Conservation (phyloP, 2,888 invertebrate species). For the Stenurella melanura region DNA sequence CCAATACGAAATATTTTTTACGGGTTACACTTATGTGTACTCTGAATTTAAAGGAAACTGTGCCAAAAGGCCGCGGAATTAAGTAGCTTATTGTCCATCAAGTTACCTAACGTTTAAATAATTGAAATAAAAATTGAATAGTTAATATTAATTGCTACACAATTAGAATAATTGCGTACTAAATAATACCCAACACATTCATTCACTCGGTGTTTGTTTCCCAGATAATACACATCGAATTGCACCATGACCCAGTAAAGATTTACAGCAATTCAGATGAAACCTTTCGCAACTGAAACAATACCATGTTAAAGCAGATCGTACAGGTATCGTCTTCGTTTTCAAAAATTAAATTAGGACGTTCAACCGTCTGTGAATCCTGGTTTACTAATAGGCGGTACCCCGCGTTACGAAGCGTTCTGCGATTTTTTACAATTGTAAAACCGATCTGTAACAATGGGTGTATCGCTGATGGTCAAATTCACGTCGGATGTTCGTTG, state of each 20-base stretch:
- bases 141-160: constrained; percentile 29
- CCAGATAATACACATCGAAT: constrained; percentile 51
- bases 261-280: constrained; percentile 48
- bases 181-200: constrained; percentile 27
- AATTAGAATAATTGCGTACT: constrained; percentile 40
- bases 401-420: constrained; percentile 8
- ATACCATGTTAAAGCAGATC: constrained; percentile 39
- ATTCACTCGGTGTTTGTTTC: constrained; percentile 41
- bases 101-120: background rate
- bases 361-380: constrained; percentile 65
- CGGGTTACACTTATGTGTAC: background rate
- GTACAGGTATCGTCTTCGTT: constrained; percentile 53
- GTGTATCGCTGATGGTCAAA: constrained; percentile 48
- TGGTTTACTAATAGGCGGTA: constrained; percentile 45
- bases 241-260: constrained; percentile 51
- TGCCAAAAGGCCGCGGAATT: too few relatives aligned
- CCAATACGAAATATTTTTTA: too few relatives aligned
- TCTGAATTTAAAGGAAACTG: too few relatives aligned
- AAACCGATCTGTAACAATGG: constrained; percentile 56
- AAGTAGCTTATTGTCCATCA: too few relatives aligned
- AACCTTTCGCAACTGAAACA: constrained; percentile 50
- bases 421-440: constrained; percentile 44
- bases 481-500: constrained; percentile 51
- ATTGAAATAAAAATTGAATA: constrained; percentile 8
- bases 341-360: constrained; percentile 62